phyloP scores from a whole-genome alignment of 2,797 vertebrate genomes.

The Trematomus bernacchii region DNA sequence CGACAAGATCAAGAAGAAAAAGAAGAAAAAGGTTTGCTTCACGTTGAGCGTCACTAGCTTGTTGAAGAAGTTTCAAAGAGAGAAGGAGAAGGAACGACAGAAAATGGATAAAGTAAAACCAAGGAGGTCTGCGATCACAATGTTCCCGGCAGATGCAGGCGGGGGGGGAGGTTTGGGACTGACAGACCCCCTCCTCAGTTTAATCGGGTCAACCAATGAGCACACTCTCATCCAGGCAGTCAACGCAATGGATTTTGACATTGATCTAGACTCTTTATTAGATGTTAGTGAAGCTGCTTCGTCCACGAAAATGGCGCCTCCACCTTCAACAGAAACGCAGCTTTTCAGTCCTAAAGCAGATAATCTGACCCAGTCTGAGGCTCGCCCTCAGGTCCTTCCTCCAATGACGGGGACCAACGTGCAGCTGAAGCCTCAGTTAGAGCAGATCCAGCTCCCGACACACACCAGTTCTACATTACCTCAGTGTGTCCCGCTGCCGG shows the following conservation, averaged over 20 bases:
- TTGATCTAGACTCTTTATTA: constrained; percentile 90
- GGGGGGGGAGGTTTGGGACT: constrained; percentile 64
- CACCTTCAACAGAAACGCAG: constrained; percentile 23
- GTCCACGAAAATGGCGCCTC: constrained; percentile 26
- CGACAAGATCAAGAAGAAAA: constrained; percentile 69
- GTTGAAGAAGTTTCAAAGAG: constrained; percentile 93
- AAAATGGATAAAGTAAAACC: constrained; percentile 30
- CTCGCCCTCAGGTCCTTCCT: constrained; percentile 3
- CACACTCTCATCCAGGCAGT: constrained; percentile 91
- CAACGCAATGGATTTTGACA: constrained; percentile 88
- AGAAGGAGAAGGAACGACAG: constrained; percentile 85
- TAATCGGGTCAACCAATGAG: constrained; percentile 88
- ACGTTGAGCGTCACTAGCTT: constrained; percentile 91
- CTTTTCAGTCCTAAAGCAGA: background rate
- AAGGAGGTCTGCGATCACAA: background rate
- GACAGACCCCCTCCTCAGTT: constrained; percentile 88
- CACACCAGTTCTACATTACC: background rate
- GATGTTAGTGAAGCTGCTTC: constrained; percentile 83
- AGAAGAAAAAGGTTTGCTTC: constrained; percentile 84
- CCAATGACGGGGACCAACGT: background rate
- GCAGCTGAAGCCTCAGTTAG: constrained; percentile 22
- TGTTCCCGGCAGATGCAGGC: constrained; percentile 60
- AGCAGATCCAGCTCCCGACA: constrained; percentile 31
- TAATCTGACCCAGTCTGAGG: background rate
- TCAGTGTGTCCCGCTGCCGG: constrained; percentile 48